These are phyloP conservation scores for Nyctalus aviator DNA, from an alignment of 2,797 vertebrate genomes.

Conservation along the genomic window DNA sequence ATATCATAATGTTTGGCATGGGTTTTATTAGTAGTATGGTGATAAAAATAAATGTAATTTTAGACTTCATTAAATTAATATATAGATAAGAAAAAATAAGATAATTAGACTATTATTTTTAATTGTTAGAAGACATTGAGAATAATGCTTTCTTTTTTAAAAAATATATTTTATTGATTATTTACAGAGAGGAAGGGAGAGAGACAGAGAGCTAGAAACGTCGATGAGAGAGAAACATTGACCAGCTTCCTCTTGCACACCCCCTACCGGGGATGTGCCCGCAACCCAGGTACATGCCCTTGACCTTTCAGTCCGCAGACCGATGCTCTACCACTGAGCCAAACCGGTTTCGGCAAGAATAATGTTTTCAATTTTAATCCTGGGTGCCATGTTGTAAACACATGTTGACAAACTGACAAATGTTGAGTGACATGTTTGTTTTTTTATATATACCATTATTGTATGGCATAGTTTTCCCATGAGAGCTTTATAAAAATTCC, in stretches of 20 bases:
- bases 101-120: background rate
- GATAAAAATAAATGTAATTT: background rate
- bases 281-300: no score
- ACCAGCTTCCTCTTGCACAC: no score
- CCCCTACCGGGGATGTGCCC: no score
- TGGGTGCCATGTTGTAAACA: background rate
- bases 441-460: background rate
- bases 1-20: background rate
- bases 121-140: background rate
- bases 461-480: background rate
- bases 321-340: no score
- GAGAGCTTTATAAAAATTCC: constrained; percentile 3
- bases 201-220: no score
- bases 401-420: background rate
- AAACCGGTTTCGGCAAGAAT: background rate
- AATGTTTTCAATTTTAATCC: background rate
- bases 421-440: background rate
- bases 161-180: no score
- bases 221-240: no score
- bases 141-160: background rate
- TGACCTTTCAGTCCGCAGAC: no score
- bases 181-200: no score
- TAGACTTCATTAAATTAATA: background rate
- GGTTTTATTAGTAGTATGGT: background rate
- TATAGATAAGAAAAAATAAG: background rate